These are phyloP conservation scores for Acleris cristana DNA, from an alignment of 2,888 invertebrate genomes.

Conservation along the genomic window DNA sequence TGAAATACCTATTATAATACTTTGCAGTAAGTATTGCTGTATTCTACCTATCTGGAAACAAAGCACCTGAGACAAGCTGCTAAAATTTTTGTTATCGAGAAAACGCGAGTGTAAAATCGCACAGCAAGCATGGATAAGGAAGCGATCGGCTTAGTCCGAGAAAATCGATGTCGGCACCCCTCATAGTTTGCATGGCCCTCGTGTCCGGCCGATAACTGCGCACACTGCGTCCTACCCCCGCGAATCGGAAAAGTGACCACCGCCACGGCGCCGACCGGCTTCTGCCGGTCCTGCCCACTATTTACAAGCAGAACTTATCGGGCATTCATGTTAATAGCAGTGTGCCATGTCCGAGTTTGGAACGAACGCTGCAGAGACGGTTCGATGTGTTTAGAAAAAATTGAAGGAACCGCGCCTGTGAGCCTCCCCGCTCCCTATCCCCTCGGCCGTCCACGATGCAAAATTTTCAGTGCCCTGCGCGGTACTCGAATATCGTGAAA, in stretches of 20 bases:
- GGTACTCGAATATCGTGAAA: slow-evolving; percentile 52
- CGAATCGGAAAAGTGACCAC: slow-evolving; percentile 33
- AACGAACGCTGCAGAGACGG: slow-evolving; percentile 42
- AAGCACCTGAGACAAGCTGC: neutral
- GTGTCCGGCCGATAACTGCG: slow-evolving; percentile 55
- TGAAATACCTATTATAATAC: no score
- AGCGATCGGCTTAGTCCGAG: slow-evolving; percentile 80
- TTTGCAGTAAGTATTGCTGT: no score
- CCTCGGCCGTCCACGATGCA: slow-evolving; percentile 65
- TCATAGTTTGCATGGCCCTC: slow-evolving; percentile 80
- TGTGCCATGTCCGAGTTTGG: slow-evolving; percentile 38
- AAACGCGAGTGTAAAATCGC: slow-evolving; percentile 61
- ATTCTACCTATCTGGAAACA: neutral
- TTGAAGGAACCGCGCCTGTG: slow-evolving; percentile 56
- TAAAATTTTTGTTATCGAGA: slow-evolving; percentile 36
- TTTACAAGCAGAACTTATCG: slow-evolving; percentile 7
- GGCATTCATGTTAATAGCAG: slow-evolving; percentile 22
- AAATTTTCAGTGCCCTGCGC: slow-evolving; percentile 70
- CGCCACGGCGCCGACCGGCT: slow-evolving; percentile 4
- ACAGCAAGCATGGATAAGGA: slow-evolving; percentile 61
- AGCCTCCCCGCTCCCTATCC: slow-evolving; percentile 49
- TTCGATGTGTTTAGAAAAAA: slow-evolving; percentile 60
- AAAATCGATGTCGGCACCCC: slow-evolving; percentile 79
- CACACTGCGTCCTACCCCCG: slow-evolving; percentile 39
- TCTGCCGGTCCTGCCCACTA: slow-evolving; percentile 1